These are phyloP conservation scores for Apolygus lucorum DNA, from an alignment of 1,140 invertebrate genomes.

Conservation along the genomic window DNA sequence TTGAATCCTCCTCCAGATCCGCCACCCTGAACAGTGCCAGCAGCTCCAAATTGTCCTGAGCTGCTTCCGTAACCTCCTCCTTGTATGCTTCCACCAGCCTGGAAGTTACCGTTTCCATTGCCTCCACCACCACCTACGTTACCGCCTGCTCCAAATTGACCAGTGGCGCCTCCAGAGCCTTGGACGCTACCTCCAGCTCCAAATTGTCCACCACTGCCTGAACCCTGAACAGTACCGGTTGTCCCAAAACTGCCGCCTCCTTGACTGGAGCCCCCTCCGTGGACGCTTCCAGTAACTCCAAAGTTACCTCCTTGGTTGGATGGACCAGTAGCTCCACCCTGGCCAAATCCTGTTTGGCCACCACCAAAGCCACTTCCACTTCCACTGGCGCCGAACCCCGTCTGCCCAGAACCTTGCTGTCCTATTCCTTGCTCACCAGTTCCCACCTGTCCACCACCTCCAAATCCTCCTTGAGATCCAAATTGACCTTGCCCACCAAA, in stretches of 20 bases:
- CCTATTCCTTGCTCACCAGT: too few relatives aligned
- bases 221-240: constrained; percentile 8
- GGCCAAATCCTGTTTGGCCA: neutral
- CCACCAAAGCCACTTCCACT: neutral
- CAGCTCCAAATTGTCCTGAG: neutral
- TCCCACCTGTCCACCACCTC: neutral
- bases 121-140: neutral
- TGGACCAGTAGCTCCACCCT: neutral
- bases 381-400: neutral
- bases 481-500: neutral
- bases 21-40: constrained; percentile 19
- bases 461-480: neutral
- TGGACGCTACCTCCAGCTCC: constrained; percentile 4
- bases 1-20: constrained; percentile 14
- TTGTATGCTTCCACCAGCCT: neutral
- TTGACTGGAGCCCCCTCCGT: neutral
- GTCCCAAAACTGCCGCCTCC: neutral
- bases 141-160: constrained; percentile 17
- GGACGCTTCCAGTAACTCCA: neutral
- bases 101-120: neutral
- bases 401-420: too few relatives aligned
- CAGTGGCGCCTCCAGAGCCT: neutral
- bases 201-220: neutral
- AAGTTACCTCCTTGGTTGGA: neutral
- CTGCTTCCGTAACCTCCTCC: constrained; percentile 4